Percentiles rank a stretch among this genome's conserved stretches.
Evolutionary conservation across 2,888 invertebrate genomes (phyloP).

Genomic region (Epinotia nisella): DNA sequence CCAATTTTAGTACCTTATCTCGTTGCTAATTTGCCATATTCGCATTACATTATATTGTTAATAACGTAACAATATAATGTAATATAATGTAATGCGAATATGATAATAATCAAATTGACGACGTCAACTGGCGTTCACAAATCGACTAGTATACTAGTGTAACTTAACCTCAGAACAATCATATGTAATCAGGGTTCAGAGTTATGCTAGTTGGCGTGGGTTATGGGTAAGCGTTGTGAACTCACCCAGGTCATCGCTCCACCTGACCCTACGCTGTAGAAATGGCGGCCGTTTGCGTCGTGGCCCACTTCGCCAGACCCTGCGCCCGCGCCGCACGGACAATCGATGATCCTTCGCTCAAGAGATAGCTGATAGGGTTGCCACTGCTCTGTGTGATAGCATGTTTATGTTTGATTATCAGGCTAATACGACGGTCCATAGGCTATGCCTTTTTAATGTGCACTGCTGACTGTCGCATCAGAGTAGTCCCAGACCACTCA

Average conservation of each 20-base stretch:
- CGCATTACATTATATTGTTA: background rate
- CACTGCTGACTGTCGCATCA: too few species aligned
- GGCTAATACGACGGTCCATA: too few species aligned
- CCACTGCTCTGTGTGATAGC: background rate
- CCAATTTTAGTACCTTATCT: background rate
- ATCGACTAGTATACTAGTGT: background rate
- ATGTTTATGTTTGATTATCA: too few species aligned
- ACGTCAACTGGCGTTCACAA: background rate
- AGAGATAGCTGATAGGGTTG: slow-evolving; percentile 47
- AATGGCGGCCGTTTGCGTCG: slow-evolving; percentile 19
- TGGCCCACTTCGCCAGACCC: slow-evolving; percentile 34
- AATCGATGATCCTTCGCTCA: slow-evolving; percentile 55
- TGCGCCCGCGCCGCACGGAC: slow-evolving; percentile 47
- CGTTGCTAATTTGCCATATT: background rate
- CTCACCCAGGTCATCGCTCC: slow-evolving; percentile 17
- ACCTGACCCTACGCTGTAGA: slow-evolving; percentile 33
- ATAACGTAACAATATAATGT: too few species aligned
- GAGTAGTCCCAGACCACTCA: too few species aligned
- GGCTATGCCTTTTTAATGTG: too few species aligned
- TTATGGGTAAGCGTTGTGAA: background rate
- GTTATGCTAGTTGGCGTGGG: background rate
- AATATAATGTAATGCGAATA: too few species aligned
- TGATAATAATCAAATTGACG: background rate
- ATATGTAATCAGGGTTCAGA: background rate
- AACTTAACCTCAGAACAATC: background rate